Base-by-base conservation (phyloP, 2,797 vertebrate genomes). In the Neoniphon sammara region DNA sequence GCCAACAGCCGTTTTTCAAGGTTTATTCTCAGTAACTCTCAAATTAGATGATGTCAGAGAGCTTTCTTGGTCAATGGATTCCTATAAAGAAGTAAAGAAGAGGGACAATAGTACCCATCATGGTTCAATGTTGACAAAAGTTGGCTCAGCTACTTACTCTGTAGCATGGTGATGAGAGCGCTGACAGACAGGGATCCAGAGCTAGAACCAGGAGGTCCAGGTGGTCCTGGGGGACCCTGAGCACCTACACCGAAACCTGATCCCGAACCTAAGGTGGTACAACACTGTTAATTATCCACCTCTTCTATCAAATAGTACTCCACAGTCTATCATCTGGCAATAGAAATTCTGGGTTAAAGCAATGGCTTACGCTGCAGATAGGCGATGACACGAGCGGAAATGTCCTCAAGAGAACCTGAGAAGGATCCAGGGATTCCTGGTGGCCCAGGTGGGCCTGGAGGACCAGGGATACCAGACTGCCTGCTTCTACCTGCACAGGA, bases 281-380 rank as follows among this genome's bases (percentile, higher is more conserved):
- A 81, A 53, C 12, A 64, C 2, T 27, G 47, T 70, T 65, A 67
- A 21, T 59, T 7, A 5, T 5, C 2, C 20, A 20, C 2, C 23
- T 70, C 21, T 11, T 57, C 8, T 20, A 46, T 17, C 23, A 23
- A 3, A 71, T 30, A 17, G 8, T 11, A 31, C 17, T 17, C 1
- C 52, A 57, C 36, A 6, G n/a, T 17, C 5, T 10, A 0, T 61
- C 8, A 39, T 17, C 31, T 2, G 11, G 14, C 21, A 5, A 36
- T 1, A 46, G 12, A 66, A 46, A 11, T 36, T 18, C 5, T 36
- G 17, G 2, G 17, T 44, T 8, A 10, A 56, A 56, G 10, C 14
- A 25, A 12, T 72, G 34, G 11, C 96, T 95, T 94, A 99, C 97
- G 92, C 79, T 91, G 94, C 60, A 99, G 84, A 83, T 97, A 97